These are phyloP conservation scores for Tiliacea citrago DNA, from an alignment of 2,888 invertebrate species.

Conservation along the genomic window DNA sequence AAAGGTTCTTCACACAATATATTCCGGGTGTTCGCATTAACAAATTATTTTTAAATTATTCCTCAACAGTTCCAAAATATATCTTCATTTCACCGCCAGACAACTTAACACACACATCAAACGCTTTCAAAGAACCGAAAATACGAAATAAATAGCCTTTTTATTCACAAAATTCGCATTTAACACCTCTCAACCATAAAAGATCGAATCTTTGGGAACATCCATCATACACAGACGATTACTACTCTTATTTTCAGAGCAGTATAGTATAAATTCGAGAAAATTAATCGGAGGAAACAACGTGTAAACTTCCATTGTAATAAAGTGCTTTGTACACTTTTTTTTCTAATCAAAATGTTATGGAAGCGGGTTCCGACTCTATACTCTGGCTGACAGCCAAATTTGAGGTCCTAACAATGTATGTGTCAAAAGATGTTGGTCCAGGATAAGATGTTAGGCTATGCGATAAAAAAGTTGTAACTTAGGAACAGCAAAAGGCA, in stretches of 20 bases:
- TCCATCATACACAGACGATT: constrained; percentile 27
- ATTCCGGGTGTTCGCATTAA: neutral
- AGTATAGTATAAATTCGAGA: constrained; percentile 33
- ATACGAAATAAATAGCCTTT: constrained; percentile 56
- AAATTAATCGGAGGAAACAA: constrained; percentile 17
- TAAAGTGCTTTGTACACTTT: constrained; percentile 57
- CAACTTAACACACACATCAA: constrained; percentile 39
- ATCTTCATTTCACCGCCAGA: constrained; percentile 18
- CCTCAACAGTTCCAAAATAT: constrained; percentile 7
- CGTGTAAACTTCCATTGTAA: constrained; percentile 55
- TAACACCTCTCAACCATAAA: constrained; percentile 58
- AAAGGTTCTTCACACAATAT: neutral
- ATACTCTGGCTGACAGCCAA: constrained; percentile 76
- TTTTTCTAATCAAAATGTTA: constrained; percentile 74
- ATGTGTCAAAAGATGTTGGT: constrained; percentile 28
- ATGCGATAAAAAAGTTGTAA: constrained; percentile 12
- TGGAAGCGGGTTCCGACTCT: constrained; percentile 67
- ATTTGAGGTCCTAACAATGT: constrained; percentile 67
- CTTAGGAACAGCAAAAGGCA: neutral
- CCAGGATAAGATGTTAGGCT: constrained; percentile 20
- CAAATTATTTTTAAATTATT: constrained; percentile 20
- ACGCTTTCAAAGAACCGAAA: constrained; percentile 47
- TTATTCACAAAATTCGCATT: constrained; percentile 57
- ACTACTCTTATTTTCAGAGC: constrained; percentile 13
- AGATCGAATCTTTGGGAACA: constrained; percentile 50